Base-by-base conservation (phyloP, 2,797 vertebrate genomes). In the Fundulus diaphanus region DNA sequence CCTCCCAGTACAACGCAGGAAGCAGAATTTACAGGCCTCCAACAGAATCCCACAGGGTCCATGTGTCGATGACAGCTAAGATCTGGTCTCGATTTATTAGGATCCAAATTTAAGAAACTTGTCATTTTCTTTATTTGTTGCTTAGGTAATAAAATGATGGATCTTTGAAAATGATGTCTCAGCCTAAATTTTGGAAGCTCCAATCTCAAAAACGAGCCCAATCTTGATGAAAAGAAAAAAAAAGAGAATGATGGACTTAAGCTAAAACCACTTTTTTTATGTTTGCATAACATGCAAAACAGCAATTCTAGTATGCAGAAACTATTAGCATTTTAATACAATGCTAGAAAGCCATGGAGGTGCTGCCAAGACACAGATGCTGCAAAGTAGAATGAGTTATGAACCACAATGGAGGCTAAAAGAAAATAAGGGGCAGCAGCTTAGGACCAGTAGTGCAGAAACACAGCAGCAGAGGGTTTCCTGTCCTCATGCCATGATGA, bases 271-370 rank as follows among this genome's bases (percentile, higher is more conserved):
- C 83, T 56, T 42, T 22, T 82, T 72, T 77, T 46, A 59, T 31
- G 12, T 87, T 84, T 86, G 83, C 76, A 80, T 90, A 72, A 59
- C 94, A 95, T 95, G 94, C 94, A 91, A 88, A 85, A 74, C 79
- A 80, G 79, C 79, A 86, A 86, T 82, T 87, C 44, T 77, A 54
- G 79, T 49, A 88, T 85, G 82, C 67, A 85, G 70, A 76, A 78
- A 84, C 66, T 46, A 86, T 24, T 70, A 59, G 71, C 66, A 80
- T 81, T 74, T 40, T 44, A 46, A 72, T 40, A 70, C 48, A 57
- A 77, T 88, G 86, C 88, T 81, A 80, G 80, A 82, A 83, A 85
- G 81, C 68, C 74, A 78, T 89, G 86, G 48, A 42, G 52, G 70
- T 54, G 81, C 70, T 77, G 77, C 70, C 35, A 22, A 76, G 77